Evolutionary conservation across 2,888 invertebrate species (phyloP), one percentile per base, ranked within the genome.

Genomic region (Stenodera caucasica): DNA sequence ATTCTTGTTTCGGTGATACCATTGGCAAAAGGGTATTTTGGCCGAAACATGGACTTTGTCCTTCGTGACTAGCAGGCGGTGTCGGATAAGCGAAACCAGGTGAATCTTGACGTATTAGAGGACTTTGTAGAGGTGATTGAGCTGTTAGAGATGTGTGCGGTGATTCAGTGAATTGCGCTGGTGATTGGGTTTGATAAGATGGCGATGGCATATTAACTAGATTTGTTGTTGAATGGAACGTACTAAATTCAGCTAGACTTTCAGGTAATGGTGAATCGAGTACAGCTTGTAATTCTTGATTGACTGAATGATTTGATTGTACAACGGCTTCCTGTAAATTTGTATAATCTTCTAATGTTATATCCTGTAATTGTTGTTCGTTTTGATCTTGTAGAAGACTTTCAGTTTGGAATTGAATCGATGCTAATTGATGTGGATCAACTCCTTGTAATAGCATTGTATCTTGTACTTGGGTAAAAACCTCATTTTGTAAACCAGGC

Each of bases 31-130:
- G 70, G 3, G 80, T 71, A 61, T 77, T 79, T 65, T 79, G 80
- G 11, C 78, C 80, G 65, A 80, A 81, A 61, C 79, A 80, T 9
- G 89, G 90, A 65, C 88, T 87, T 61, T 89, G 87, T 21, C 91
- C 91, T 81, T 92, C 93, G 71, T 92, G 92, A 70, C 92, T 93
- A 1, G 93, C 92, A 4, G 94, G 93, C 21, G 94, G 94, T 8
- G 94, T 94, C 2, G 94, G 93, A 76, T 93, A 94, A 21, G 91
- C 87, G 71, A 93, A 84, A 35, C 90, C 88, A 0, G 90, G 90
- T n/a, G 90, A 90, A 60, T 86, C 86, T 71, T 85, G 85, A 63
- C 84, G 79, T 18, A 84, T 82, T 35, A 85, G 72, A 0, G 89
- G 89, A 29, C 88, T 88, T 66, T 88, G 86, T 62, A 88, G 70